phyloP scores from a whole-genome alignment of 2,797 vertebrate genomes.

The Enteromius anoplus region DNA sequence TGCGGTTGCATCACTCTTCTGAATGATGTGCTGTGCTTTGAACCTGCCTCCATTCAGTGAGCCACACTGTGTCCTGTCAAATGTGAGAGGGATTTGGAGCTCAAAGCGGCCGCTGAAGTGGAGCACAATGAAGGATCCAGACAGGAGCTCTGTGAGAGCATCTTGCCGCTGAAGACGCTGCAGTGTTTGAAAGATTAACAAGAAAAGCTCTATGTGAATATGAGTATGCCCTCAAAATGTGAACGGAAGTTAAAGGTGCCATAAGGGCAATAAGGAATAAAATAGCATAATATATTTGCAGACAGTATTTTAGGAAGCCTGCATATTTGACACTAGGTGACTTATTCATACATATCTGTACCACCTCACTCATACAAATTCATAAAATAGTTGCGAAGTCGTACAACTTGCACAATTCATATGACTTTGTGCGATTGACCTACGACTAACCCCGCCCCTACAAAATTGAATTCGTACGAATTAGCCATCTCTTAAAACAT shows the following conservation, averaged over 20 bases:
- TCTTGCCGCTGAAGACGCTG: constrained; percentile 20
- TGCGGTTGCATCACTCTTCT: constrained; percentile 52
- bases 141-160: constrained; percentile 31
- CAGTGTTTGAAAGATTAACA: constrained; percentile 20
- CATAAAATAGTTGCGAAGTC: background rate
- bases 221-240: constrained; percentile 7
- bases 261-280: background rate
- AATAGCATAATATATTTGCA: background rate
- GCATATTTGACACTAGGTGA: background rate
- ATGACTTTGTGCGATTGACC: background rate
- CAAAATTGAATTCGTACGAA: too few relatives aligned
- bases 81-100: constrained; percentile 55
- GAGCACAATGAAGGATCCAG: constrained; percentile 28
- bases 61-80: constrained; percentile 49
- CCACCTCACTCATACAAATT: background rate
- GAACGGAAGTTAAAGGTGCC: constrained; percentile 11
- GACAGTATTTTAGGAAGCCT: background rate
- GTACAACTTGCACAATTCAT: background rate
- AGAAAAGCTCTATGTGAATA: constrained; percentile 8
- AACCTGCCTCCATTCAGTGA: constrained; percentile 41
- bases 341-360: background rate
- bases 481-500: too few relatives aligned
- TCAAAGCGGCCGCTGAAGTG: constrained; percentile 40
- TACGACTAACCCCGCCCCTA: background rate
- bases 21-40: constrained; percentile 50